phyloP scores from a whole-genome alignment of 2,113 vertebrate species.

The Cavia aperea region DNA sequence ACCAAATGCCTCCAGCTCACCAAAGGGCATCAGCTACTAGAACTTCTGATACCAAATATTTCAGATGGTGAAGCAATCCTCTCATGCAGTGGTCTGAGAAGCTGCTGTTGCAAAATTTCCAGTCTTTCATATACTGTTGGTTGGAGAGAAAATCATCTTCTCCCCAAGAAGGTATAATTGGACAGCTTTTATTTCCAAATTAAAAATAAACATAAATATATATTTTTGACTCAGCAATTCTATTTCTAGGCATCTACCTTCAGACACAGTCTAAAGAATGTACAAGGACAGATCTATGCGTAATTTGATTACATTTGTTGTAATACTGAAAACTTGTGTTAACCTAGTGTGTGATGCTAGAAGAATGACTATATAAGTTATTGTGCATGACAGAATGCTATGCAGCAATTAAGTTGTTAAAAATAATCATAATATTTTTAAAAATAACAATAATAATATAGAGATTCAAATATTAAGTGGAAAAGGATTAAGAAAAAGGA shows the following conservation, averaged over 20 bases:
- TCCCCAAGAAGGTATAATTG: neutral
- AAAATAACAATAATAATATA: neutral
- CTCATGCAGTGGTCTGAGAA: neutral
- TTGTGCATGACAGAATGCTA: neutral
- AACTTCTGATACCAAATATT: neutral
- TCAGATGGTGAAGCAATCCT: neutral
- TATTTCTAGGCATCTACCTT: conserved; percentile 2
- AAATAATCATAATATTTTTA: too few relatives aligned
- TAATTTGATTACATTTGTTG: neutral
- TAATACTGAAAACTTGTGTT: neutral
- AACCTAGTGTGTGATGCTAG: neutral
- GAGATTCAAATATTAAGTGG: neutral
- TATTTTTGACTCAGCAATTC: neutral
- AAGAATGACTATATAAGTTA: neutral
- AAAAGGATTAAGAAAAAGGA: neutral
- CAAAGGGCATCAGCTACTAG: neutral
- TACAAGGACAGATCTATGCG: neutral
- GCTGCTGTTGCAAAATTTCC: neutral
- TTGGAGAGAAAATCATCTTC: neutral
- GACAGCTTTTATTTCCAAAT: conserved; percentile 34
- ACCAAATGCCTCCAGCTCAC: neutral
- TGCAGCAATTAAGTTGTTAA: neutral
- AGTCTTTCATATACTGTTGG: neutral
- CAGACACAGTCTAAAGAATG: neutral
- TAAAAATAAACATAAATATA: neutral